Evolutionary conservation across 2,888 invertebrate genomes (phyloP), one percentile per base, ranked within the genome.

Genomic region (Thecophora atra): DNA sequence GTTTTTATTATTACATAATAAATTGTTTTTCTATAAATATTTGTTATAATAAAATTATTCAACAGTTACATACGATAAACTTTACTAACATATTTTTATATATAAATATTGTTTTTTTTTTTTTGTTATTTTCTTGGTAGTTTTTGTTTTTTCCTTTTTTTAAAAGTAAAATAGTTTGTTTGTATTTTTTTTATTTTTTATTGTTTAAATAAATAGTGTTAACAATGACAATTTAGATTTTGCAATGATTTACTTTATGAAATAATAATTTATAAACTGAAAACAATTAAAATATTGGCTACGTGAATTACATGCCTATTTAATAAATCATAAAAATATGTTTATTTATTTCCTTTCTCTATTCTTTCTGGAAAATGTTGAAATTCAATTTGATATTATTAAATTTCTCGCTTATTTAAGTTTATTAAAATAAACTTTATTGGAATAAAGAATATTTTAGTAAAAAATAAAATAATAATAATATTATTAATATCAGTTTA

Each of bases 341-440:
- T 70, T 24, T 15, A 21, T 69, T 74, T 66, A 75, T 76, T 72
- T 73, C 52, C 64, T 51, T 51, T 62, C 28, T 65, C 62, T 19
- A 15, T 24, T 63, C 64, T 66, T 37, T 37, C 2, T 37, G 6
- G 11, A n/a, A n/a, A n/a, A n/a, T n/a, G n/a, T n/a, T n/a, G n/a
- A n/a, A n/a, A n/a, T n/a, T n/a, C n/a, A n/a, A n/a, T n/a, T n/a
- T n/a, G n/a, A n/a, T n/a, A 47, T 62, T 65, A 60, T 72, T 67
- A 72, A 51, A 62, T 44, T 7, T 44, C 44, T 44, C 44, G 44
- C 44, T 44, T 11, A 44, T 11, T 13, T 44, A 44, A n/a, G 44
- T 44, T 44, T 44, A 44, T 44, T 44, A 44, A n/a, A n/a, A n/a
- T n/a, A n/a, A n/a, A n/a, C n/a, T n/a, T n/a, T n/a, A n/a, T n/a